Conservation (phyloP, 2,113 vertebrate genomes). For the Tympanuchus pallidicinctus region DNA sequence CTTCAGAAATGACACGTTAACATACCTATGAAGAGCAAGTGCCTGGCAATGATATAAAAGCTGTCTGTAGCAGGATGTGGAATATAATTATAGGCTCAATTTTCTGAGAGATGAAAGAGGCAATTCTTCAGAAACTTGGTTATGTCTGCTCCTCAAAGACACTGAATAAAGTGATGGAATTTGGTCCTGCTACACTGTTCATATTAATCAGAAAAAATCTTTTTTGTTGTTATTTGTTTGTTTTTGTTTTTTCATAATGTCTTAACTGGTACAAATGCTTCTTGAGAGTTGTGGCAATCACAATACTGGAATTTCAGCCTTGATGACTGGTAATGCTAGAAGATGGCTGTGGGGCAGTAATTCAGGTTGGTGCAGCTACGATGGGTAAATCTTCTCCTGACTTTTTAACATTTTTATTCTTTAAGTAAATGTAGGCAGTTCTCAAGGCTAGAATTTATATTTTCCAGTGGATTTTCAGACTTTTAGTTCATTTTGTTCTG, state of each 20-base stretch:
- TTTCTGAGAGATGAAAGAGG: conserved; percentile 40
- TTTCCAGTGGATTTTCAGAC: not conserved
- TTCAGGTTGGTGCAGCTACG: not conserved
- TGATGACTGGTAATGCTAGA: not conserved
- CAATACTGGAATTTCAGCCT: not conserved
- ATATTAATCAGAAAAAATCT: not conserved
- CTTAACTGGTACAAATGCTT: not conserved
- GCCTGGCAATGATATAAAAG: conserved; percentile 22
- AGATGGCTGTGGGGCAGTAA: not conserved
- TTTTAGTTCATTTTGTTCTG: not conserved
- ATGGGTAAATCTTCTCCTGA: not conserved
- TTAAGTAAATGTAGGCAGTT: not conserved
- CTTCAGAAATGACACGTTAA: conserved; percentile 23
- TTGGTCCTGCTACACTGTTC: not conserved
- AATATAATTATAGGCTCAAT: conserved; percentile 39
- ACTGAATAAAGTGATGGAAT: not conserved
- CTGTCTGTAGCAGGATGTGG: conserved; percentile 1
- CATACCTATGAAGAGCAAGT: not conserved
- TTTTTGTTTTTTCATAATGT: not conserved
- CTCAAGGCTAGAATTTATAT: not conserved
- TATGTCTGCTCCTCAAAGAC: not conserved
- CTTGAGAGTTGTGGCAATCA: not conserved
- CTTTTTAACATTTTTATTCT: not conserved
- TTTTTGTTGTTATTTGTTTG: not conserved
- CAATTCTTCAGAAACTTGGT: conserved; percentile 6